Base-by-base conservation (phyloP, 1,140 invertebrate species). In the Eumaeus atala region DNA sequence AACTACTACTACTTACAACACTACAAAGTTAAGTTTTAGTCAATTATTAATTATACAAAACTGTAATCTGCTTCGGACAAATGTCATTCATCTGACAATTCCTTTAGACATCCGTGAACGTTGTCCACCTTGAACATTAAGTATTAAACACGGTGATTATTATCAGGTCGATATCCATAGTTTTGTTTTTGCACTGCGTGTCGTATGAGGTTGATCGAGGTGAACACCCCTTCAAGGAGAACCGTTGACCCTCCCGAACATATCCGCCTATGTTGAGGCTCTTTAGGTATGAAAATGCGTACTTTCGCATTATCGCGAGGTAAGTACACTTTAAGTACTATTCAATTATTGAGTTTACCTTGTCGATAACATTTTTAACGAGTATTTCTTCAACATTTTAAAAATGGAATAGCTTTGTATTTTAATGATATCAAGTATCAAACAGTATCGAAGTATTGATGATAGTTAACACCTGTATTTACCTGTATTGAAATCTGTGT, bases 171-270 rank as follows among this genome's bases (percentile, higher is more conserved):
- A 58, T 61, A 52, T 65, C 57, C 44, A 37, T 59, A 48, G 63
- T 67, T 71, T 74, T 69, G 67, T 69, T 74, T 74, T 59, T 52
- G 64, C 59, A 56, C 33, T 51, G 58, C 48, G 58, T 76, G 65
- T 72, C 67, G 68, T 58, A 74, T 71, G 71, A 81, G 76, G 74
- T 82, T 73, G 72, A 52, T 55, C 56, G 73, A 84, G 82, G 80
- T 85, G 80, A 85, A 85, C 82, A 85, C 66, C 75, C 80, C 74
- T 61, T 63, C 82, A 84, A 82, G 77, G 82, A 83, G 67, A 85
- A 75, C 68, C 78, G 61, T 82, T 85, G 80, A 85, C 79, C 80
- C 74, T 44, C 40, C 65, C 56, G 61, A 71, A 72, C 70, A 76
- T 61, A 78, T 77, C 77, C 77, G 73, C 62, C 61, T 75, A 64